Evolutionary conservation across 2,797 vertebrate species (phyloP).

Genomic region (Dallia pectoralis): DNA sequence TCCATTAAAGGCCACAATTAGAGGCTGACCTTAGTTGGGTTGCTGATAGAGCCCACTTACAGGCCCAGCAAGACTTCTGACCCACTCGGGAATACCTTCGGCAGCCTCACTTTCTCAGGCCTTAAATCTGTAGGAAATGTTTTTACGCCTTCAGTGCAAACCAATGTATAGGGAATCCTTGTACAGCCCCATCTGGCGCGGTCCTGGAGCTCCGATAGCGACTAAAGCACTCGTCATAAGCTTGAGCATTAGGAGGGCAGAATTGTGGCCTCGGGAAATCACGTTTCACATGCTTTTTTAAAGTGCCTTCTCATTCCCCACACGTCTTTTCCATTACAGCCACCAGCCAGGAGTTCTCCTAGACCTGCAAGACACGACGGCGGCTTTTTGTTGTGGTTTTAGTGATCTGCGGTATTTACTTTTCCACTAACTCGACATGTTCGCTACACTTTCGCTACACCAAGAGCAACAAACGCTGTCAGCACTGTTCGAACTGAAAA

Average conservation of each 20-base stretch:
- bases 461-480: neutral
- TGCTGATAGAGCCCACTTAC: conserved; percentile 50
- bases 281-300: conserved; percentile 20
- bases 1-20: conserved; percentile 56
- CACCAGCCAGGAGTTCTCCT: conserved; percentile 26
- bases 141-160: conserved; percentile 5
- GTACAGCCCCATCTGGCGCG: conserved; percentile 44
- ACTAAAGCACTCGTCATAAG: conserved; percentile 51
- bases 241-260: conserved; percentile 44
- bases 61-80: conserved; percentile 31
- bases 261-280: conserved; percentile 25
- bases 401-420: neutral
- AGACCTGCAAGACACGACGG: conserved; percentile 37
- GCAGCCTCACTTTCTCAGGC: conserved; percentile 37
- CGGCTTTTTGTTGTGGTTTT: conserved; percentile 25
- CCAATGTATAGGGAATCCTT: conserved; percentile 25
- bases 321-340: conserved; percentile 28
- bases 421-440: neutral
- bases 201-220: conserved; percentile 39
- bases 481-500: neutral
- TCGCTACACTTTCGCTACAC: neutral
- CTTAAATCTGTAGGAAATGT: conserved; percentile 47
- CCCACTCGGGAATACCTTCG: neutral
- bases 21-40: conserved; percentile 24
- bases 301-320: conserved; percentile 22